Base-by-base conservation (phyloP, 2,888 invertebrate genomes). In the Glomeris marginata region DNA sequence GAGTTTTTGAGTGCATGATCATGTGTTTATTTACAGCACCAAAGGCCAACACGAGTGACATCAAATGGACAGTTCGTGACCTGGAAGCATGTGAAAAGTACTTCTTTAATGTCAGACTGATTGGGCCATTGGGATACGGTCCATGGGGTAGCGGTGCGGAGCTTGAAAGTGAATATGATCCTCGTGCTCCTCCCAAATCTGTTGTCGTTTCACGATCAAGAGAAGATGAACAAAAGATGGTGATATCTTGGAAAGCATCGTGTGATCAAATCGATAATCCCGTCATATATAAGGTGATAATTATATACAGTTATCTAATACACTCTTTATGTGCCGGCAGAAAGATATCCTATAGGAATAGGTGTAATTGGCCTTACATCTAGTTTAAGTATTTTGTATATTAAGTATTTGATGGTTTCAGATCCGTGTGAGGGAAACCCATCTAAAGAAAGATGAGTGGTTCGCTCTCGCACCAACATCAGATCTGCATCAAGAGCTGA, bases 61-160 rank as follows among this genome's bases (percentile, higher is more conserved):
- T 75, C 1, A 72, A 73, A 10, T 68, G 74, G 2, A 67, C 73
- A 1, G 68, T 86, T 10, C 69, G 72, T 3, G 70, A 77, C 41
- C 64, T 87, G 56, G 74, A 78, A 55, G 75, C 83, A 1, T 88
- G 87, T 58, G 80, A 82, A 61, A 73, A 72, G 1, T 86, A 86
- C 63, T 65, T 78, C 48, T 78, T 86, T 63, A 74, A 76, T 3
- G 78, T 84, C 3, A 81, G 80, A 1, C 65, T 80, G 1, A 63
- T 78, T 11, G 75, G 74, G 0, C 77, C 80, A 0, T 63, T 70
- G 33, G 83, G 83, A 1, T 65, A 71, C n/a, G 80, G 80, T 5
- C 83, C 81, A 1, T 65, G 84, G 41, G 69, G 72, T 0, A 68
- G 69, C 33, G 66, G 66, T 34, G 61, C 67, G 0, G 69, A 68